Base-by-base conservation (phyloP, 2,797 vertebrate species). In the Esox lucius region DNA sequence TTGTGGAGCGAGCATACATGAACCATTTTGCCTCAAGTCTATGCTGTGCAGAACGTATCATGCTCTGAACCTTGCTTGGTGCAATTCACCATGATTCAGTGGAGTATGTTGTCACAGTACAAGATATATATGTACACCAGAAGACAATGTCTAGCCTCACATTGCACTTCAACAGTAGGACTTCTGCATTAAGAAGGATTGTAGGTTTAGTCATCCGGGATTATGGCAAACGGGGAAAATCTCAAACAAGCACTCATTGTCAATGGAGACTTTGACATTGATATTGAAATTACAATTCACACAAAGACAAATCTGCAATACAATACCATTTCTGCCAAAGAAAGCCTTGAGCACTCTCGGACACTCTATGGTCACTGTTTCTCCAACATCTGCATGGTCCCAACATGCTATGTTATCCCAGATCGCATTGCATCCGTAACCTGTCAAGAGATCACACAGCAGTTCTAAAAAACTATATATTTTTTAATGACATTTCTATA, bases 371-470 rank as follows among this genome's bases (percentile, higher is more conserved):
- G 95, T 97, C 87, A 96, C 86, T 0, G 93, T 96, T 80, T 96
- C 91, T 69, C 95, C 96, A 1, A 94, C 33, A 53, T 91, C 93
- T 0, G 95, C 94, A 19, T 87, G 87, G 33, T 84, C 90, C 97
- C 97, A 98, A 71, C 97, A 98, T 0, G 96, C 94, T 3, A 97
- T 91, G 83, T 95, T 96, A 91, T 97, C 96, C 96, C 97, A 97
- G 0, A 84, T 9, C 69, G 95, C 96, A 80, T 79, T 87, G 87
- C 97, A 98, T 17, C 94, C 87, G 0, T 49, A 89, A 26, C 89
- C 91, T 92, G 87, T 73, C 3, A 51, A 73, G 61, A 74, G 48
- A 28, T n/a, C 0, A 19, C 73, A 69, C 8, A 1, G 2, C 1
- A 19, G 15, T 49, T 0, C 1, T 64, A 68, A 66, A 26, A 56